Base-by-base conservation (phyloP, 30 jellyfish, hydroid and myxozoan species). In the Turritopsis rubra region DNA sequence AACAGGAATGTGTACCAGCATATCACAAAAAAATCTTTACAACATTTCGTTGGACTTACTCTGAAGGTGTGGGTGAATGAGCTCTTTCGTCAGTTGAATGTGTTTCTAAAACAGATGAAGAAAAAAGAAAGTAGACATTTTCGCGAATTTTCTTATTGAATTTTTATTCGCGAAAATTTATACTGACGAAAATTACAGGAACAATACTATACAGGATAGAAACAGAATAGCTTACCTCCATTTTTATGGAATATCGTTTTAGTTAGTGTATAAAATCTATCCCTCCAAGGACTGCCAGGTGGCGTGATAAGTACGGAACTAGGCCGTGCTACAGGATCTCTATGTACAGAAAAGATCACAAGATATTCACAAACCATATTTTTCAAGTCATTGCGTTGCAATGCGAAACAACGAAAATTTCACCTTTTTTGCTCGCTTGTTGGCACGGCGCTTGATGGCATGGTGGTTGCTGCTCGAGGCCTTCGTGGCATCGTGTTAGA, bases 281-380 rank as follows among this genome's bases (percentile, higher is more conserved):
- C 71, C 79, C 96, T 84, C 96, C 96, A 88, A 1, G 96, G 96
- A 79, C 96, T 92, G 41, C 94, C 96, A 30, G 98, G 98, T 52
- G 98, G 53, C 26, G 53, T 74, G 65, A 74, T 71, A 20, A 82
- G 86, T 1, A 82, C 71, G 16, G 88, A 82, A 18, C 88, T 80
- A 41, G 88, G 83, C 28, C 79, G 53, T n/a, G 89, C 53, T 22
- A 79, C 21, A 7, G 53, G 73, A 21, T 54, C 73, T 52, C 54
- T 24, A 24, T 53, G 29, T 1, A 54, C 73, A 31, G 54, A 28
- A 23, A 65, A 19, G 18, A 1, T 72, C 1, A 41, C 52, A 17
- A 22, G 13, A 21, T 30, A 52, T 27, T 31, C 20, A 29, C 28
- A 27, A 23, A 27, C 19, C 0, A 0, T 18, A 52, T 24, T 72